Base-by-base conservation (phyloP, 2,797 vertebrate species). In the Neopelma chrysocephalum region DNA sequence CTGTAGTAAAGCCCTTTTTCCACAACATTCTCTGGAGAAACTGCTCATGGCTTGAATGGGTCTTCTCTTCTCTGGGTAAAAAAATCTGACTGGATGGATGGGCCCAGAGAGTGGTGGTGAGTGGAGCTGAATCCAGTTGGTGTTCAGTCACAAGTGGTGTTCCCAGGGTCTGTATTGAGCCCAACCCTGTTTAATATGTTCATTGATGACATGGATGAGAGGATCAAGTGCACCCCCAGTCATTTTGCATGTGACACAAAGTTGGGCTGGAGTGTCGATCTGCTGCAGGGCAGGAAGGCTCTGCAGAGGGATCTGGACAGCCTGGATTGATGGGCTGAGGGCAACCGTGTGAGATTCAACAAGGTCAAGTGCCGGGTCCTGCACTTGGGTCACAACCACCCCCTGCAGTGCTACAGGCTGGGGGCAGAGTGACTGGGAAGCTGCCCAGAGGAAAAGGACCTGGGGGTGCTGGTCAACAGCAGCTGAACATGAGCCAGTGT, bases 401-500 rank as follows among this genome's bases (percentile, higher is more conserved):
- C 6, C 14, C 25, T n/a, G 12, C 19, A 38, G 29, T 3, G 6
- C 27, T 40, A 10, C 38, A 45, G 21, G 15, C 16, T 38, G 17
- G 48, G 8, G 11, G 7, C 23, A 57, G 57, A n/a, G 27, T 38
- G 38, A 5, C 20, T 57, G 23, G 11, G 77, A 56, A 43, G 6
- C 32, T 38, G 13, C 9, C 23, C 8, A 20, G 19, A 1, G 48
- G 27, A 8, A 77, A 50, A 50, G 8, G 11, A 18, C 11, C 43
- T 57, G 13, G 16, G 5, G 1, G 23, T 10, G 11, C 27, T 36
- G 27, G 20, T 50, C 7, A 17, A 9, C 20, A 45, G 43, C 23
- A 43, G 43, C 10, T 71, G 43, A 57, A 51, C 14, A 51, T 0
- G 1, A 51, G 8, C 12, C 32, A 22, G 8, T 0, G 42, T 5